phyloP scores from a whole-genome alignment of 2,888 invertebrate species.

The Tipula vernalis region DNA sequence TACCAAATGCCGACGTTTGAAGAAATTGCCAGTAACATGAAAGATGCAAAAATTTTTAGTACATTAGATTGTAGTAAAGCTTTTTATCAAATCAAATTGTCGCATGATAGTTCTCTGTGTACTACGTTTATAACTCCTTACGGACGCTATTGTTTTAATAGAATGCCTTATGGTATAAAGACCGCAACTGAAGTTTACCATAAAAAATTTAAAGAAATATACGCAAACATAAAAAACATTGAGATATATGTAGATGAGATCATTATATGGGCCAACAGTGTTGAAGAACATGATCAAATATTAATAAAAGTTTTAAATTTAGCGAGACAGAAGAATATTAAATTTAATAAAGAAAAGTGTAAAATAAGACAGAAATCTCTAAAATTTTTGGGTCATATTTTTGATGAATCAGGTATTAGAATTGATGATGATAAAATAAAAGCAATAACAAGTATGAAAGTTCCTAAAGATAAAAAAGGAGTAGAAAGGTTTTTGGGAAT shows the following conservation, averaged over 20 bases:
- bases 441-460: constrained; percentile 19
- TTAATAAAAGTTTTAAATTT: constrained; percentile 16
- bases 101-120: not conserved
- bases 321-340: constrained; percentile 16
- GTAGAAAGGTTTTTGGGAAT: too few species aligned
- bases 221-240: not conserved
- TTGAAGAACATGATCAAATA: constrained; percentile 18
- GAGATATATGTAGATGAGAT: constrained; percentile 15
- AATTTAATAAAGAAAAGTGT: constrained; percentile 19
- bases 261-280: not conserved
- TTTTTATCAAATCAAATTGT: not conserved
- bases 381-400: constrained; percentile 19
- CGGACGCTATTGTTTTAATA: too few species aligned
- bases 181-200: constrained; percentile 4
- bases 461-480: too few species aligned
- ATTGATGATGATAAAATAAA: constrained; percentile 18
- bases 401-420: constrained; percentile 14
- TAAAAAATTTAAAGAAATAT: constrained; percentile 8
- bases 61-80: not conserved
- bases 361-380: constrained; percentile 15
- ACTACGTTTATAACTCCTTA: constrained; percentile 13
- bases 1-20: too few species aligned
- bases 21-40: too few species aligned
- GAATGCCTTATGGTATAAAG: too few species aligned
- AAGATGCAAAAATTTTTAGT: not conserved